A percentile compares a stretch with the other conserved stretches of the same genome.
Evolutionary conservation across 2,888 invertebrate genomes (phyloP).

Genomic region (Morpho helenor): DNA sequence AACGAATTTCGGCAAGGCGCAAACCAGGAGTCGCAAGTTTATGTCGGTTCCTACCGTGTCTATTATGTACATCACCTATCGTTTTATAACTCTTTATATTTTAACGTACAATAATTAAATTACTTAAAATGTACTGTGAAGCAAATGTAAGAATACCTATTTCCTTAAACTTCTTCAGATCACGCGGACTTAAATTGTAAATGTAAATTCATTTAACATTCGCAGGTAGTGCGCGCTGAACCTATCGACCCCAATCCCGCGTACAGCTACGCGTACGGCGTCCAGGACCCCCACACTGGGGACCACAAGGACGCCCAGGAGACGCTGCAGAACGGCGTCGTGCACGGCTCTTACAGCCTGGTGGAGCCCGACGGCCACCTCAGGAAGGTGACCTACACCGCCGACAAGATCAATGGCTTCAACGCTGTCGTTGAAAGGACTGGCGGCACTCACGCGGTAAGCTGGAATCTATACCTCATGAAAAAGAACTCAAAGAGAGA

Average conservation of each 20-base stretch:
- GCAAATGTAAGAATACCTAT: no score
- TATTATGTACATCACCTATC: no score
- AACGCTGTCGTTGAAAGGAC: conserved; percentile 75
- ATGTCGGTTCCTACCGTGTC: no score
- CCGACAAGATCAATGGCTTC: conserved; percentile 74
- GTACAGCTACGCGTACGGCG: conserved; percentile 75
- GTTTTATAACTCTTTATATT: no score
- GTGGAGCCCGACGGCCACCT: conserved; percentile 75
- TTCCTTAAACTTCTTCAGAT: no score
- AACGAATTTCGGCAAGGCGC: no score
- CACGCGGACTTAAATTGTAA: no score
- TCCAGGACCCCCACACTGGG: conserved; percentile 70
- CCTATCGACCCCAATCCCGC: conserved; percentile 74
- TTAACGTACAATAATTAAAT: no score
- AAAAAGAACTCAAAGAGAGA: no score
- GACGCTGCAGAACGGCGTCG: conserved; percentile 73
- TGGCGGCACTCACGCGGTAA: conserved; percentile 63
- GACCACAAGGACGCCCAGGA: conserved; percentile 74
- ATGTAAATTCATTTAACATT: no score
- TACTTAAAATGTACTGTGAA: no score
- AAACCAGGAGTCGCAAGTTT: no score
- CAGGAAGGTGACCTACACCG: conserved; percentile 74
- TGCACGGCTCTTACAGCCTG: conserved; percentile 75
- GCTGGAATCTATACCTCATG: conserved; percentile 12
- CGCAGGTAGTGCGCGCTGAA: conserved; percentile 62